Percentiles rank a stretch among this genome's conserved stretches.
phyloP scores from a whole-genome alignment of 1,140 invertebrate species.

The Polypedilum vanderplanki region DNA sequence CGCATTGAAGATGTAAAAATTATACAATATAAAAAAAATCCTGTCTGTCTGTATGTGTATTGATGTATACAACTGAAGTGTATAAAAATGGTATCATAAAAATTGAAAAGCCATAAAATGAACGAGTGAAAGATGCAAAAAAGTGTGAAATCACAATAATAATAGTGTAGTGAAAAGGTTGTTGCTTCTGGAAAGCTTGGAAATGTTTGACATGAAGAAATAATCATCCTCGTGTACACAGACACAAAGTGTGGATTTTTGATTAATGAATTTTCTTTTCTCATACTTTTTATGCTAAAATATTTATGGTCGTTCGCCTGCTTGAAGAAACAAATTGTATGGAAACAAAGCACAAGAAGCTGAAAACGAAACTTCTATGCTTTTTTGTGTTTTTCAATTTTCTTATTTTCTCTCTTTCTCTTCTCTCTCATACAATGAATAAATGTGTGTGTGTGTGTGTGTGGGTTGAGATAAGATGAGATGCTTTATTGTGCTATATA shows the following conservation, averaged over 20 bases:
- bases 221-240: not conserved
- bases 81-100: not conserved
- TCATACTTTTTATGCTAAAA: not conserved
- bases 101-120: not conserved
- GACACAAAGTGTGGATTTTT: not conserved
- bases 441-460: no score
- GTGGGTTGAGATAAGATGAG: no score
- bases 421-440: no score
- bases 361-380: no score
- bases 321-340: not conserved
- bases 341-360: not conserved
- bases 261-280: conserved; percentile 13
- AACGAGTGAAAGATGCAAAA: not conserved
- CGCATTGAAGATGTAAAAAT: not conserved
- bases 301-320: not conserved
- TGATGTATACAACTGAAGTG: not conserved
- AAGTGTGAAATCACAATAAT: not conserved
- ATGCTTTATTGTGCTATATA: not conserved
- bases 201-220: not conserved
- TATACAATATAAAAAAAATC: not conserved
- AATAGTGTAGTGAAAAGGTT: not conserved
- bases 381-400: no score
- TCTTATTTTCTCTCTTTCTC: no score
- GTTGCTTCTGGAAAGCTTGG: not conserved
- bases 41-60: not conserved